Percentiles rank a stretch among this genome's conserved stretches.
phyloP scores from a whole-genome alignment of 2,888 invertebrate genomes.

The Notodonta ziczac region DNA sequence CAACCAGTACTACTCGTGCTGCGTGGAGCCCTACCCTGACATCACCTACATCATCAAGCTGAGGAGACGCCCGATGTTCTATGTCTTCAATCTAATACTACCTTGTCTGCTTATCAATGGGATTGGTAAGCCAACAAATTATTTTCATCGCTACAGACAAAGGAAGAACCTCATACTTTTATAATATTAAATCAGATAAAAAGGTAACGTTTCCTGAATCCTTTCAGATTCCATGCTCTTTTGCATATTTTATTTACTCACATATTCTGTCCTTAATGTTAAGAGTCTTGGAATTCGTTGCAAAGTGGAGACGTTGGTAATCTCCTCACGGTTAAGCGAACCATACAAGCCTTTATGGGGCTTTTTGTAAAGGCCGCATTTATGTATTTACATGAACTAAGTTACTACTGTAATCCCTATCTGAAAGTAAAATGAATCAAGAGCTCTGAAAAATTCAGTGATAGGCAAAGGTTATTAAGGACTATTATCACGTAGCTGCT shows the following conservation, averaged over 20 bases:
- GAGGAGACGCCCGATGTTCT: constrained; percentile 91
- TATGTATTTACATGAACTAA: background rate
- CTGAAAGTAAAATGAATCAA: background rate
- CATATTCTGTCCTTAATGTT: constrained; percentile 6
- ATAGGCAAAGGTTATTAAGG: background rate
- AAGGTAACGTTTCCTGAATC: background rate
- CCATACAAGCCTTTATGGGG: constrained; percentile 36
- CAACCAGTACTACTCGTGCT: constrained; percentile 91
- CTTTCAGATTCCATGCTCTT: background rate
- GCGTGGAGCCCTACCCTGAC: constrained; percentile 93
- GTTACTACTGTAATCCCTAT: no score
- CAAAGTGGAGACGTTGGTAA: constrained; percentile 26
- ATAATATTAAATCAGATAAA: no score
- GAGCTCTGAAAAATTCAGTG: background rate
- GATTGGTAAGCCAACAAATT: constrained; percentile 85
- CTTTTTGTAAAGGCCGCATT: constrained; percentile 18
- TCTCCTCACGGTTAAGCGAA: constrained; percentile 35
- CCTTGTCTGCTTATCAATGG: constrained; percentile 94
- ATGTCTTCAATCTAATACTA: constrained; percentile 93
- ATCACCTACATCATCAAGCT: constrained; percentile 92
- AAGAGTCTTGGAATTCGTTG: constrained; percentile 10
- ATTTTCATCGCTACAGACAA: constrained; percentile 26
- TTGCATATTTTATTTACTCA: background rate
- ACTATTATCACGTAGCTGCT: background rate
- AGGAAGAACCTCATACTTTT: background rate